These are phyloP conservation scores for Thecocarcelia acutangulata DNA, from an alignment of 2,888 invertebrate genomes.

Conservation along the genomic window DNA sequence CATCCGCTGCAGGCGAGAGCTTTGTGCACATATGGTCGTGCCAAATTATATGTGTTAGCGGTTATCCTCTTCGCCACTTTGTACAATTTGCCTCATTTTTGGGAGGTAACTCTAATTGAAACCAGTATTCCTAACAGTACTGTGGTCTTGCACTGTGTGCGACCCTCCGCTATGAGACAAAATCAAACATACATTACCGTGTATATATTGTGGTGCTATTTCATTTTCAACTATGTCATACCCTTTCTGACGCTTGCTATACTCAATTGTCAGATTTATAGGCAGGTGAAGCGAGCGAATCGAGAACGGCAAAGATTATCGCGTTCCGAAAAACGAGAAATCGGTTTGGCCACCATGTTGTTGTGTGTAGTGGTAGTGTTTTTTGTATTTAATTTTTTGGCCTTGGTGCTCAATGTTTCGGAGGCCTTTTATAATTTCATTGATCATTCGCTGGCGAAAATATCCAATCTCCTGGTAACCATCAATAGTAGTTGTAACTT, in stretches of 20 bases:
- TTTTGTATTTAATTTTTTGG: slow-evolving; percentile 94
- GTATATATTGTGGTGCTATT: slow-evolving; percentile 97
- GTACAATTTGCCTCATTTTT: slow-evolving; percentile 92
- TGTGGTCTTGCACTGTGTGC: slow-evolving; percentile 87
- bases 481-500: slow-evolving; percentile 99
- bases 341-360: slow-evolving; percentile 96
- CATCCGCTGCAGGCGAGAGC: slow-evolving; percentile 94
- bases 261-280: slow-evolving; percentile 94
- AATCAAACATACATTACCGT: slow-evolving; percentile 89
- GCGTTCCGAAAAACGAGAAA: slow-evolving; percentile 94
- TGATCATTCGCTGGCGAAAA: slow-evolving; percentile 88
- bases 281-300: slow-evolving; percentile 94
- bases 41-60: slow-evolving; percentile 90
- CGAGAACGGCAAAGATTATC: slow-evolving; percentile 94
- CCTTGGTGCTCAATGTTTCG: slow-evolving; percentile 92
- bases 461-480: slow-evolving; percentile 95
- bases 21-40: slow-evolving; percentile 94
- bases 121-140: slow-evolving; percentile 77
- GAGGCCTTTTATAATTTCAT: slow-evolving; percentile 89
- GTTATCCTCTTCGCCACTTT: slow-evolving; percentile 90
- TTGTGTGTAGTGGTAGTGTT: slow-evolving; percentile 97
- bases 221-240: slow-evolving; percentile 95
- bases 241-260: slow-evolving; percentile 94
- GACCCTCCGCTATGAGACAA: slow-evolving; percentile 86
- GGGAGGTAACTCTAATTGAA: slow-evolving; percentile 85